Conservation (phyloP, 1,140 invertebrate genomes). For the Drosophila bocqueti region DNA sequence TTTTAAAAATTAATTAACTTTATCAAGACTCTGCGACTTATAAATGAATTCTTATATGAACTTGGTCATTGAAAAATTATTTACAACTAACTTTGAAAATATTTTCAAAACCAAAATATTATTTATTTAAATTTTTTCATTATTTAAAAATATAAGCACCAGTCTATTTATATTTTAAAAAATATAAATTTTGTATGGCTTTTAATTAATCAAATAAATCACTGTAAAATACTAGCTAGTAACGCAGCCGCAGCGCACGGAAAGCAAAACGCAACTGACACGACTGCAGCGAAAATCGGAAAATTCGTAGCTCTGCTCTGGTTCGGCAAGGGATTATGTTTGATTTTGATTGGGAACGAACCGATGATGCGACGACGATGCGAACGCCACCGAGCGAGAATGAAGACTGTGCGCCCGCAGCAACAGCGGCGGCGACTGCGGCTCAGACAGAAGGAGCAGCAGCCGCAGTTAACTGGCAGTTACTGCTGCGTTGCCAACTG, state of each 20-base stretch:
- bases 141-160: not conserved
- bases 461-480: slow-evolving; percentile 37
- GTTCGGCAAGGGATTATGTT: slow-evolving; percentile 7
- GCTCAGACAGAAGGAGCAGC: slow-evolving; percentile 31
- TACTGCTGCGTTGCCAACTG: slow-evolving; percentile 38
- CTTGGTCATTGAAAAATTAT: not conserved
- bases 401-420: slow-evolving; percentile 49
- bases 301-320: slow-evolving; percentile 14
- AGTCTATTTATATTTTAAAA: not conserved
- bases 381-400: slow-evolving; percentile 58
- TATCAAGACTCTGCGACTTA: too few relatives aligned
- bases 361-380: slow-evolving; percentile 39
- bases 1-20: too few relatives aligned
- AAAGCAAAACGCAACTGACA: slow-evolving; percentile 68
- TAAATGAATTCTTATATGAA: too few relatives aligned
- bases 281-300: slow-evolving; percentile 40
- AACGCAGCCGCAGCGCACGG: slow-evolving; percentile 49
- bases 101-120: not conserved
- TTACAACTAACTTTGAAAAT: not conserved
- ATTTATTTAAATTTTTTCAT: not conserved
- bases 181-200: not conserved
- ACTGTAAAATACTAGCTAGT: slow-evolving; percentile 10
- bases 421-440: slow-evolving; percentile 1
- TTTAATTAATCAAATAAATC: not conserved
- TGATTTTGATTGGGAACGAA: slow-evolving; percentile 7